Evolutionary conservation across 2,113 vertebrate species (phyloP).

Genomic region (Rhinichthys klamathensis): DNA sequence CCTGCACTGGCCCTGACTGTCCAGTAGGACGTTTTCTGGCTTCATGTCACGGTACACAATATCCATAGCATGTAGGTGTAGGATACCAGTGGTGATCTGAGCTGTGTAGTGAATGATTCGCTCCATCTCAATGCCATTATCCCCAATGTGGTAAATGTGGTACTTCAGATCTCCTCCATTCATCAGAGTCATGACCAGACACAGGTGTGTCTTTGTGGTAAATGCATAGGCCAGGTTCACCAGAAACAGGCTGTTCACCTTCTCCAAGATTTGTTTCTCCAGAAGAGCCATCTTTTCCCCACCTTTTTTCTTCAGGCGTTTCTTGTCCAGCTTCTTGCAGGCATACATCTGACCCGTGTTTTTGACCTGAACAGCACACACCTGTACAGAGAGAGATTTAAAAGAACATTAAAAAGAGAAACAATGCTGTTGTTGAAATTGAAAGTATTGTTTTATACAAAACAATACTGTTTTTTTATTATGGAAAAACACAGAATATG

Average conservation of each 20-base stretch:
- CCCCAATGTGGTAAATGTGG: constrained; percentile 93
- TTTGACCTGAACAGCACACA: constrained; percentile 90
- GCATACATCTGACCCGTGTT: constrained; percentile 91
- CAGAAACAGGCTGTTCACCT: constrained; percentile 86
- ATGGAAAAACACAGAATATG: not conserved
- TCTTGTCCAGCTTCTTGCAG: constrained; percentile 93
- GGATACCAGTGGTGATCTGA: constrained; percentile 89
- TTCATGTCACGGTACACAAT: constrained; percentile 92
- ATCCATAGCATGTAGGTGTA: constrained; percentile 89
- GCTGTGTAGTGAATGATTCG: constrained; percentile 91
- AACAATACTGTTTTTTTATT: not conserved
- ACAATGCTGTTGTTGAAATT: not conserved
- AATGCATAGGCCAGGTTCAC: constrained; percentile 88
- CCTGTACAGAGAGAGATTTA: constrained; percentile 65
- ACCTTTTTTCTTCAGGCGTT: constrained; percentile 88
- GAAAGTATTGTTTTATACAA: not conserved
- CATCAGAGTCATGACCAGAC: constrained; percentile 94
- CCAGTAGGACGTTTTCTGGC: constrained; percentile 90
- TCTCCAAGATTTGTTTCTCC: constrained; percentile 89
- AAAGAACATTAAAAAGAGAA: not conserved
- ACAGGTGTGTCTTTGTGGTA: constrained; percentile 87
- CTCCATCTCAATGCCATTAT: constrained; percentile 88
- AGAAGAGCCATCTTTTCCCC: constrained; percentile 84
- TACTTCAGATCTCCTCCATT: constrained; percentile 94
- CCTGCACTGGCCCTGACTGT: constrained; percentile 85